Evolutionary conservation across 2,113 vertebrate genomes (phyloP).

Genomic region (Probosciger aterrimus): DNA sequence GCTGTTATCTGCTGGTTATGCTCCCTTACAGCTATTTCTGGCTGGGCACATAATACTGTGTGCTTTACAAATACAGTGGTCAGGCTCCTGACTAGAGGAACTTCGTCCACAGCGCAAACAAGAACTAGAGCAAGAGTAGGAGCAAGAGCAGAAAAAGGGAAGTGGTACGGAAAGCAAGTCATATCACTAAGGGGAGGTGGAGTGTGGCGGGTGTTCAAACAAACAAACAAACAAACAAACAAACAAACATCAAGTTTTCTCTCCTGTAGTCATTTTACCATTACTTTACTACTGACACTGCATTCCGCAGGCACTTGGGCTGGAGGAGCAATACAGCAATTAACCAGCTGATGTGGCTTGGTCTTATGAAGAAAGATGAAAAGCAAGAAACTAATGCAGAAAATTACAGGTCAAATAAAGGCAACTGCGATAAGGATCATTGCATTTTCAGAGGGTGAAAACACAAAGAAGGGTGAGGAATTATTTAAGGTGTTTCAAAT

Average conservation of each 20-base stretch:
- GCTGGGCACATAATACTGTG: not conserved
- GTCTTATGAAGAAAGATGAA: not conserved
- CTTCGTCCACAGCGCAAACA: not conserved
- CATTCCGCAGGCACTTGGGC: not conserved
- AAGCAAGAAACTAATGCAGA: not conserved
- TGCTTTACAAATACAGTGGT: not conserved
- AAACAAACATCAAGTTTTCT: not conserved
- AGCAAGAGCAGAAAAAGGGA: not conserved
- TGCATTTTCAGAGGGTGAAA: not conserved
- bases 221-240: not conserved
- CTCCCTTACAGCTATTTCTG: not conserved
- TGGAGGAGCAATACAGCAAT: not conserved
- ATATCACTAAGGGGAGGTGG: not conserved
- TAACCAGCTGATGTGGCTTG: not conserved
- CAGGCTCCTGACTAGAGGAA: not conserved
- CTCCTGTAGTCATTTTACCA: not conserved
- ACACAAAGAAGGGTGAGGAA: not conserved
- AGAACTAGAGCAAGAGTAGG: not conserved
- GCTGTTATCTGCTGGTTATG: not conserved
- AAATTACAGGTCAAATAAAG: slow-evolving; percentile 3
- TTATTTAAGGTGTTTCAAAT: not conserved
- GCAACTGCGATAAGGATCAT: not conserved
- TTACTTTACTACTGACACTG: not conserved
- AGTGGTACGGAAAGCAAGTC: not conserved
- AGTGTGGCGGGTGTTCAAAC: not conserved